Evolutionary conservation across 2,113 vertebrate species (phyloP).

Genomic region (Mellivora capensis): DNA sequence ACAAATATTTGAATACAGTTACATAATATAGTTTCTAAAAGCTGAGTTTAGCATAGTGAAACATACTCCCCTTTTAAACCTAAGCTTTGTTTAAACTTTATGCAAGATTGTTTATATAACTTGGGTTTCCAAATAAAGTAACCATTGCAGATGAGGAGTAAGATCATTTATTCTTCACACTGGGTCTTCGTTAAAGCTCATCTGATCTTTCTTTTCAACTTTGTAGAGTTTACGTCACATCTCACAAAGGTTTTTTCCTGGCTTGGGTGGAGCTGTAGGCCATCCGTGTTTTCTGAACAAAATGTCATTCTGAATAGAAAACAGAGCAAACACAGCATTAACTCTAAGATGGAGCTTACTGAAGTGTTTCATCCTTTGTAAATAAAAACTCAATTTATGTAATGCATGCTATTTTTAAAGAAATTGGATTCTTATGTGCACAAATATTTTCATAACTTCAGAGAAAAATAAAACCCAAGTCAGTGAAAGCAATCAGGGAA

Average conservation of each 20-base stretch:
- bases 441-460: conserved; percentile 43
- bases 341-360: neutral
- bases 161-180: neutral
- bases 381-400: neutral
- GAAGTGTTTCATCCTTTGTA: neutral
- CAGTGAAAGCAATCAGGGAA: neutral
- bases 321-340: conserved; percentile 30
- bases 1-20: conserved; percentile 41
- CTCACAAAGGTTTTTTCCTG: conserved; percentile 90
- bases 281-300: conserved; percentile 85
- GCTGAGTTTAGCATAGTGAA: neutral
- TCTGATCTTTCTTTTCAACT: conserved; percentile 53
- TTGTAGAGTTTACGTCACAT: conserved; percentile 80
- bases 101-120: neutral
- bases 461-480: conserved; percentile 20
- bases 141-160: neutral
- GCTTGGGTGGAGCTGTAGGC: conserved; percentile 81
- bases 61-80: neutral
- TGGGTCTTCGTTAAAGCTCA: conserved; percentile 30
- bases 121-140: conserved; percentile 22
- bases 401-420: neutral
- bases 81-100: conserved; percentile 36
- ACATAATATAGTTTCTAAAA: neutral
- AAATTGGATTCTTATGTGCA: neutral
- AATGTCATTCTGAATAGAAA: conserved; percentile 86